phyloP scores from a whole-genome alignment of 2,797 vertebrate genomes.

The Valencia hispanica region DNA sequence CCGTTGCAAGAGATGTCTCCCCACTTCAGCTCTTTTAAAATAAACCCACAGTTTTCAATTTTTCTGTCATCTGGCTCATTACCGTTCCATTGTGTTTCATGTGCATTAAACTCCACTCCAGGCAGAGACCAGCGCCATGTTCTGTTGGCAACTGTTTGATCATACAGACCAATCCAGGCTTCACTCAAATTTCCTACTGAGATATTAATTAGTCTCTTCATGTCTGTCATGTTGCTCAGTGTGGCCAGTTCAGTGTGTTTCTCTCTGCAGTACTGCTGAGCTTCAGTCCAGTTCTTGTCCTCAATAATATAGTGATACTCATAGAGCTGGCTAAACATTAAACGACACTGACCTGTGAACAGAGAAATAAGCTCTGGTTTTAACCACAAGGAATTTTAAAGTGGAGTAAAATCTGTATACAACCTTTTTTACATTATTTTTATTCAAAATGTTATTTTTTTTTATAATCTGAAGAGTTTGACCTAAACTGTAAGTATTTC shows the following conservation, averaged over 20 bases:
- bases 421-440: too few relatives aligned
- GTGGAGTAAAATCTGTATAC: constrained; percentile 8
- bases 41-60: neutral
- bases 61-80: fast-evolving
- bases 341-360: constrained; percentile 6
- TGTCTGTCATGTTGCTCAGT: neutral
- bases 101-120: neutral
- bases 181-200: too few relatives aligned
- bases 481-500: too few relatives aligned
- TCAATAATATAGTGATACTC: neutral
- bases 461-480: too few relatives aligned
- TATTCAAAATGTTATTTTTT: too few relatives aligned
- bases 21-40: fast-evolving
- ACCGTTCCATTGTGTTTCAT: fast-evolving
- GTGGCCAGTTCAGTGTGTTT: too few relatives aligned
- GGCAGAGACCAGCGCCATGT: too few relatives aligned
- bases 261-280: neutral
- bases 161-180: constrained; percentile 51
- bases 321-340: neutral
- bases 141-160: fast-evolving
- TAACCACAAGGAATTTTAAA: constrained; percentile 21
- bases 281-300: neutral
- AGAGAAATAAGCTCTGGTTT: neutral
- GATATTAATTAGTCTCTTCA: neutral
- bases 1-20: fast-evolving